phyloP scores from a whole-genome alignment of 53 echinoderm and acorn worm species.

The Glandiceps talaboti region DNA sequence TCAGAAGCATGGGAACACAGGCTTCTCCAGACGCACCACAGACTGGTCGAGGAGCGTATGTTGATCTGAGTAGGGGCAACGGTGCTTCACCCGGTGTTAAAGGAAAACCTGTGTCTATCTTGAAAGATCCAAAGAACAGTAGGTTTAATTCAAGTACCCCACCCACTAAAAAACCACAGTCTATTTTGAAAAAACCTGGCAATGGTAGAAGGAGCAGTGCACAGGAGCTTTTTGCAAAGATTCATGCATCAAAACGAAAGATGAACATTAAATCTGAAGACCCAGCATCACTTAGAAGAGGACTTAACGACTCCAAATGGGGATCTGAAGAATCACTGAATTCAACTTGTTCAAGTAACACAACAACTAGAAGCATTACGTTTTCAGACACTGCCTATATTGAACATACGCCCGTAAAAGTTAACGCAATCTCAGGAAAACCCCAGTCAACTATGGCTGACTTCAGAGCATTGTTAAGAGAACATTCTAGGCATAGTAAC shows the following conservation, averaged over 20 bases:
- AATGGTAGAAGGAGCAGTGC: slow-evolving; percentile 14
- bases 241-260: slow-evolving; percentile 40
- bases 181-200: neutral
- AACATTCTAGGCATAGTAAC: slow-evolving; percentile 33
- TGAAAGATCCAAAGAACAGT: neutral
- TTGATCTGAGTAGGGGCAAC: neutral
- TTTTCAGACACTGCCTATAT: slow-evolving; percentile 88
- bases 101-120: neutral
- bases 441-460: slow-evolving; percentile 90
- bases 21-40: neutral
- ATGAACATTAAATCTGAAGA: slow-evolving; percentile 39
- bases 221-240: slow-evolving; percentile 26
- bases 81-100: neutral
- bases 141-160: neutral
- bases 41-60: neutral
- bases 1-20: neutral
- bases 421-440: slow-evolving; percentile 74
- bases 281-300: slow-evolving; percentile 23
- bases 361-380: slow-evolving; percentile 50
- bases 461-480: slow-evolving; percentile 60
- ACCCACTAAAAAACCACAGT: neutral
- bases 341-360: slow-evolving; percentile 23
- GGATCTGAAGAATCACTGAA: slow-evolving; percentile 11
- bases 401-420: slow-evolving; percentile 78
- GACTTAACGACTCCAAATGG: slow-evolving; percentile 19